Evolutionary conservation across 2,888 invertebrate genomes (phyloP).

Genomic region (Tromatobia lineatoria): DNA sequence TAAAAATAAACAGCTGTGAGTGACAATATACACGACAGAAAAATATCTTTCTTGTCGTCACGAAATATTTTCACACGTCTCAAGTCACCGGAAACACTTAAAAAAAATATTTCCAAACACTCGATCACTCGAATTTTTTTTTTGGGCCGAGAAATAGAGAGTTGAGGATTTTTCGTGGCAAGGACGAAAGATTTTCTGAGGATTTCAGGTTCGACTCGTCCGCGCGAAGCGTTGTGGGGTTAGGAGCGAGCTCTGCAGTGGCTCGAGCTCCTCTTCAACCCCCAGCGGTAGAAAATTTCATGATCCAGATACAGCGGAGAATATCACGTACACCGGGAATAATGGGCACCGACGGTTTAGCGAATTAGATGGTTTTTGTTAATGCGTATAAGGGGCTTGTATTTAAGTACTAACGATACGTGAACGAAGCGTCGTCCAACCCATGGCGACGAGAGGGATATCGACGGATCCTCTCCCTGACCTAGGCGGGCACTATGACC

Average conservation of each 20-base stretch:
- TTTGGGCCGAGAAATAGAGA: background rate
- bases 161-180: background rate
- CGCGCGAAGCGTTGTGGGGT: slow-evolving; percentile 29
- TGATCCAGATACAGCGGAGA: slow-evolving; percentile 4
- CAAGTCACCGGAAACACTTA: slow-evolving; percentile 20
- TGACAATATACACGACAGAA: background rate
- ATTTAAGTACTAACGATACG: slow-evolving; percentile 86
- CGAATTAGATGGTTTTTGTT: background rate
- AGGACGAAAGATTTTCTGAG: background rate
- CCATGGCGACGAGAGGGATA: slow-evolving; percentile 83
- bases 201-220: slow-evolving; percentile 63
- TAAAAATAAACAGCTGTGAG: background rate
- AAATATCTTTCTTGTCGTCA: slow-evolving; percentile 16
- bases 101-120: background rate
- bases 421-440: slow-evolving; percentile 87
- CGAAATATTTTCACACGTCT: slow-evolving; percentile 29
- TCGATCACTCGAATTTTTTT: background rate
- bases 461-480: slow-evolving; percentile 72
- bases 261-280: background rate
- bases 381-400: too few species aligned
- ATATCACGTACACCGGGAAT: background rate
- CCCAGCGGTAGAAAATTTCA: background rate
- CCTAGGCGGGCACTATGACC: slow-evolving; percentile 73
- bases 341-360: background rate
- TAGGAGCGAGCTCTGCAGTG: slow-evolving; percentile 19